Conservation (phyloP, 2,888 invertebrate species). For the Phymatocera aterrima region DNA sequence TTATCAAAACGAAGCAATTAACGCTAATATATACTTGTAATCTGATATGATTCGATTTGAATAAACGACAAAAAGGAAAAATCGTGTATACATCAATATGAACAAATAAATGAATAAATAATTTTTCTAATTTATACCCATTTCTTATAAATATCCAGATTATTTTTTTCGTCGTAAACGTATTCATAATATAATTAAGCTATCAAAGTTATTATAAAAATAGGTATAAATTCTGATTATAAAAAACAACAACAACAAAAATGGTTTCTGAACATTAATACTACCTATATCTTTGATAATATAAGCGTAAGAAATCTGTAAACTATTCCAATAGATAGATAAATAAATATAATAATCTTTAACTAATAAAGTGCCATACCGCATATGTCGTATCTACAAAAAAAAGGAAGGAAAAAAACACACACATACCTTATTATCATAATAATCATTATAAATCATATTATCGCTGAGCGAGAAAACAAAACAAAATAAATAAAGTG, state of each 20-base stretch:
- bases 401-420: conserved; percentile 18
- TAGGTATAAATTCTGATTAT: neutral
- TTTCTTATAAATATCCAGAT: no score
- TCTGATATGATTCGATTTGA: conserved; percentile 38
- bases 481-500: neutral
- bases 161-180: no score
- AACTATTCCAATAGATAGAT: conserved; percentile 37
- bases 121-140: conserved; percentile 8
- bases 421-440: neutral
- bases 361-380: conserved; percentile 36
- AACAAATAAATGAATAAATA: conserved; percentile 20
- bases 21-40: neutral
- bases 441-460: neutral
- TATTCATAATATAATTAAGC: no score
- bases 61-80: no score
- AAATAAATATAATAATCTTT: conserved; percentile 28
- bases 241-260: neutral
- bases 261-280: no score
- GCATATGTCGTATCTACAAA: conserved; percentile 30
- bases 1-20: neutral
- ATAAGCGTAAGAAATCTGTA: conserved; percentile 3
- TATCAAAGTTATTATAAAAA: no score
- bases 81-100: no score
- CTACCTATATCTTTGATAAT: no score
- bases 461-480: neutral